Percentiles rank a stretch among this genome's conserved stretches.
Evolutionary conservation across 2,888 invertebrate species (phyloP).

Genomic region (Acronicta aceris): DNA sequence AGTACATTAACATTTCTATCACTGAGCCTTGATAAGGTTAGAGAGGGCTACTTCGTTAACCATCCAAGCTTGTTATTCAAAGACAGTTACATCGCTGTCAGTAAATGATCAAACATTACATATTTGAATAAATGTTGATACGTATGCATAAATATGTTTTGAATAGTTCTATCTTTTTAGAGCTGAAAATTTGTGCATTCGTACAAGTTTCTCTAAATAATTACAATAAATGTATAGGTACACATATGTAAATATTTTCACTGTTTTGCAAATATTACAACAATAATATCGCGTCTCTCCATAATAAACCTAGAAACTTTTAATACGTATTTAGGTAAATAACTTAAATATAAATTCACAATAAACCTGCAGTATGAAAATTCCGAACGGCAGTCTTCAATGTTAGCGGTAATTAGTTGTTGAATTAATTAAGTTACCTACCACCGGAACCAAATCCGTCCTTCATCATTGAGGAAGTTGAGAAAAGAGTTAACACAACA

Average conservation of each 20-base stretch:
- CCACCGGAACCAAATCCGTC: slow-evolving; percentile 69
- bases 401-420: slow-evolving; percentile 60
- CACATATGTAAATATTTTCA: slow-evolving; percentile 28
- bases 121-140: no score
- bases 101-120: no score
- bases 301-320: slow-evolving; percentile 42
- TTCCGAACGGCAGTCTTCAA: slow-evolving; percentile 55
- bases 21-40: background rate
- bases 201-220: slow-evolving; percentile 8
- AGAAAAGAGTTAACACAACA: slow-evolving; percentile 62
- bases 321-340: slow-evolving; percentile 31
- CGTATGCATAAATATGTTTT: no score
- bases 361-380: slow-evolving; percentile 35
- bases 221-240: slow-evolving; percentile 5
- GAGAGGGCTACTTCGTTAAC: background rate
- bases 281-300: slow-evolving; percentile 35
- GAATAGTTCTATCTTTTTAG: no score
- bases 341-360: slow-evolving; percentile 24
- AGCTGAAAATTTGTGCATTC: slow-evolving; percentile 5
- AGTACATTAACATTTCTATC: background rate
- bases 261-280: slow-evolving; percentile 29
- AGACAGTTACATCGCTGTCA: no score
- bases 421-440: slow-evolving; percentile 60
- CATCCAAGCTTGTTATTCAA: background rate
- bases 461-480: slow-evolving; percentile 72